phyloP scores from a whole-genome alignment of 1,140 invertebrate genomes.

The Eciton burchellii region DNA sequence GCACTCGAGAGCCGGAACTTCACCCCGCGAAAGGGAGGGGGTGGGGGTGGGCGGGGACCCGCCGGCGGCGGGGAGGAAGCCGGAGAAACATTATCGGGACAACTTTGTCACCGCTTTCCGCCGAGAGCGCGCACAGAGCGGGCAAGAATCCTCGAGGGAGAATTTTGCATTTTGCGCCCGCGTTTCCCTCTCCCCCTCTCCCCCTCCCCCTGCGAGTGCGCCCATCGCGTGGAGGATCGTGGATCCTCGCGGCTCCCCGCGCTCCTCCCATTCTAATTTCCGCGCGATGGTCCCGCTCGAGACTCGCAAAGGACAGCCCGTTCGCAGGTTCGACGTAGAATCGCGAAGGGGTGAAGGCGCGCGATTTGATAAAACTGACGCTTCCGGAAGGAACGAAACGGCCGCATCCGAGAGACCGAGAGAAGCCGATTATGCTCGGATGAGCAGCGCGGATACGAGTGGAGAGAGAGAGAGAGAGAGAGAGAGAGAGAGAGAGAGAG shows the following conservation, averaged over 20 bases:
- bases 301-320: constrained; percentile 15
- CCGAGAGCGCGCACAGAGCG: constrained; percentile 54
- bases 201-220: constrained; percentile 17
- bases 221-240: constrained; percentile 25
- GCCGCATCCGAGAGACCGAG: background rate
- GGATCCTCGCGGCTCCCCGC: constrained; percentile 32
- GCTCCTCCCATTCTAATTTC: constrained; percentile 55
- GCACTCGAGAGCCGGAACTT: constrained; percentile 61
- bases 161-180: constrained; percentile 57
- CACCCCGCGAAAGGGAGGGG: constrained; percentile 49
- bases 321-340: constrained; percentile 16
- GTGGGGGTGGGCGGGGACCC: too few relatives aligned
- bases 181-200: background rate
- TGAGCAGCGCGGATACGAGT: background rate
- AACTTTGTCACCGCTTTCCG: constrained; percentile 70
- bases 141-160: constrained; percentile 57
- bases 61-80: constrained; percentile 51
- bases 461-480: too few relatives aligned
- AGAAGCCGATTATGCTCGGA: background rate
- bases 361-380: background rate
- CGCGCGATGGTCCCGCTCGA: constrained; percentile 21
- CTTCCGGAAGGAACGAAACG: background rate
- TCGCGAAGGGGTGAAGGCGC: background rate
- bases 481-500: too few relatives aligned
- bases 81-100: constrained; percentile 70